A percentile compares a stretch with the other conserved stretches of the same genome.
Conservation (phyloP, 2,888 invertebrate species). For the Pterostichus niger region DNA sequence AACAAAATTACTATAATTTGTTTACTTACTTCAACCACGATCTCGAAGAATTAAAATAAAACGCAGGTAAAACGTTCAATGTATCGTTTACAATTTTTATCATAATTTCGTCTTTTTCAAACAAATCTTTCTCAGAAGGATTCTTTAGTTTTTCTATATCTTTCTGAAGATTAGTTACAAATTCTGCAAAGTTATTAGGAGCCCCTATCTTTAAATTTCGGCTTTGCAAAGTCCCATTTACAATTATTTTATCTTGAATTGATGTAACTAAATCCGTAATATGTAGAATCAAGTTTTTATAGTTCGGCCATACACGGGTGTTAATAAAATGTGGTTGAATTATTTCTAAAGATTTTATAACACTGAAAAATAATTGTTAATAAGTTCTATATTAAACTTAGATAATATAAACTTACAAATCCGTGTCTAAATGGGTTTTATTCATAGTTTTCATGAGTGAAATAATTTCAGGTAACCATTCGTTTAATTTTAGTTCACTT, state of each 20-base stretch:
- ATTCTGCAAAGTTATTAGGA: conserved; percentile 29
- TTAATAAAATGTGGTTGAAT: conserved; percentile 56
- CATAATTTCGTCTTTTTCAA: conserved; percentile 18
- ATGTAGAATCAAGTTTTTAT: conserved; percentile 41
- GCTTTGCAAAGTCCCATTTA: conserved; percentile 33
- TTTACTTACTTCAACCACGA: conserved; percentile 60
- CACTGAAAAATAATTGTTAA: conserved; percentile 37
- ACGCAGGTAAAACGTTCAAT: conserved; percentile 22
- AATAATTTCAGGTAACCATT: conserved; percentile 63
- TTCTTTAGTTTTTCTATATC: conserved; percentile 33
- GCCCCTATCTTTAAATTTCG: not conserved
- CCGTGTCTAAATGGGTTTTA: conserved; percentile 74
- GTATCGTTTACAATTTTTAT: conserved; percentile 28
- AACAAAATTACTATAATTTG: not conserved
- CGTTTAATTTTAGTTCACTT: conserved; percentile 71
- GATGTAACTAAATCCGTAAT: conserved; percentile 12
- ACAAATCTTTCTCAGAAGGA: conserved; percentile 8
- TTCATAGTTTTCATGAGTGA: conserved; percentile 62
- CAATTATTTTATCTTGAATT: conserved; percentile 43
- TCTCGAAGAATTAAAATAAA: conserved; percentile 45
- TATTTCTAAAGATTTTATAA: conserved; percentile 47
- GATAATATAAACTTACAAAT: conserved; percentile 75
- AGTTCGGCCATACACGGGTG: conserved; percentile 3
- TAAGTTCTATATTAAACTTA: not conserved
- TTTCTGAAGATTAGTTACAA: conserved; percentile 19